Evolutionary conservation across 2,888 invertebrate species (phyloP), one percentile per base, ranked within the genome.

Genomic region (Phaedon cochleariae): DNA sequence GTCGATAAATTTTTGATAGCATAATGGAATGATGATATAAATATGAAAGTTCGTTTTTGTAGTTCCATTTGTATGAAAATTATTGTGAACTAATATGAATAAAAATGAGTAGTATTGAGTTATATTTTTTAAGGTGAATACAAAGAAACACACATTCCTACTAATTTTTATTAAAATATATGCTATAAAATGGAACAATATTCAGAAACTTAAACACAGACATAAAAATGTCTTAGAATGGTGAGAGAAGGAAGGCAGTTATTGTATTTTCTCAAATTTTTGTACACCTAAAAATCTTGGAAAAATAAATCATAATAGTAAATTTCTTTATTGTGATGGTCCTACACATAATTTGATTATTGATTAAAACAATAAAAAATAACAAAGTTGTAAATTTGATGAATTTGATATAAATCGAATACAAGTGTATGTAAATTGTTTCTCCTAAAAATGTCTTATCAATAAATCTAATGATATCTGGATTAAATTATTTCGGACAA

Each of bases 61-160:
- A 75, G 74, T 64, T 74, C 67, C 73, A 74, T 75, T 75, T 75
- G 73, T 75, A 74, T 73, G 67, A 72, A 70, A 68, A 74, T 73
- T 21, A 55, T 57, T 74, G 74, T 74, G 73, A 74, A 71, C 71
- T 21, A 53, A 12, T 29, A 57, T 57, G 45, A 57, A 57, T 41
- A 41, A 41, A 41, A 41, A n/a, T 41, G 15, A 41, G 12, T 41
- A 41, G 41, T 6, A n/a, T 15, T 41, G 41, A 41, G 41, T 41
- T 41, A 7, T 12, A 34, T 41, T 41, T 41, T 41, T 41, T 41
- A 1, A n/a, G 41, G 41, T 41, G 41, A 15, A 41, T 41, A 41
- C n/a, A 53, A 34, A 54, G 1, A 34, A 34, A 34, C 29, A 21
- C 29, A 21, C 21, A 10, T 58, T 26, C 9, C 51, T 63, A 45